Percentiles rank a stretch among this genome's conserved stretches.
phyloP scores from a whole-genome alignment of 1,140 invertebrate species.

The Drosophila seguyi region DNA sequence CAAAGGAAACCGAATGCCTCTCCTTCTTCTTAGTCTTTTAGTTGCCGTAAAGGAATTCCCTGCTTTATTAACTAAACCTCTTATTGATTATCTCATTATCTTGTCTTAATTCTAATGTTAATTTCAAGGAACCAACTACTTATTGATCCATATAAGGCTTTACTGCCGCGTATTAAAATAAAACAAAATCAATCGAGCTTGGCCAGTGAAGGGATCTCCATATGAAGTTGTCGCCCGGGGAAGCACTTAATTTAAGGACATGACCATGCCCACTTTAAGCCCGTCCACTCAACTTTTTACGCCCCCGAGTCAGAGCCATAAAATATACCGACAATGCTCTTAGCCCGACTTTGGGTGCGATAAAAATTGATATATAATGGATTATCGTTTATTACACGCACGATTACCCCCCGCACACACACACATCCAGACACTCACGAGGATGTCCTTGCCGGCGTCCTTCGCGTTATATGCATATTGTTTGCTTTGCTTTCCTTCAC shows the following conservation, averaged over 20 bases:
- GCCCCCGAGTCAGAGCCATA: slow-evolving; percentile 23
- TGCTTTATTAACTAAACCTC: too few relatives aligned
- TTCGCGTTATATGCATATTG: slow-evolving; percentile 44
- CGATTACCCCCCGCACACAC: slow-evolving; percentile 38
- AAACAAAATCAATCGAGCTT: slow-evolving; percentile 26
- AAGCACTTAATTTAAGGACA: slow-evolving; percentile 18
- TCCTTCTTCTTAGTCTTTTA: neutral
- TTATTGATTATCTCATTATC: neutral
- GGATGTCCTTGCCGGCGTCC: slow-evolving; percentile 41
- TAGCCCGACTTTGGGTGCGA: slow-evolving; percentile 52
- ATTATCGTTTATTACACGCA: slow-evolving; percentile 63
- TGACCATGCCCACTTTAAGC: slow-evolving; percentile 27
- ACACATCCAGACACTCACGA: slow-evolving; percentile 11
- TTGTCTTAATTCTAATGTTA: neutral
- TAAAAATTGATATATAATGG: slow-evolving; percentile 66
- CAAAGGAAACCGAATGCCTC: neutral
- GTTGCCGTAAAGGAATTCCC: neutral
- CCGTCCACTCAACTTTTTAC: slow-evolving; percentile 32
- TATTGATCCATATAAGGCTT: neutral
- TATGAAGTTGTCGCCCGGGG: slow-evolving; percentile 16
- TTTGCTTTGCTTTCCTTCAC: slow-evolving; percentile 35
- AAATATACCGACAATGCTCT: slow-evolving; percentile 33
- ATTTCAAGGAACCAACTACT: neutral
- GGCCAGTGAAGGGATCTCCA: slow-evolving; percentile 8
- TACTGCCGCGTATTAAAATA: slow-evolving; percentile 7